phyloP scores from a whole-genome alignment of 2,797 vertebrate genomes.

The Cygnus olor region DNA sequence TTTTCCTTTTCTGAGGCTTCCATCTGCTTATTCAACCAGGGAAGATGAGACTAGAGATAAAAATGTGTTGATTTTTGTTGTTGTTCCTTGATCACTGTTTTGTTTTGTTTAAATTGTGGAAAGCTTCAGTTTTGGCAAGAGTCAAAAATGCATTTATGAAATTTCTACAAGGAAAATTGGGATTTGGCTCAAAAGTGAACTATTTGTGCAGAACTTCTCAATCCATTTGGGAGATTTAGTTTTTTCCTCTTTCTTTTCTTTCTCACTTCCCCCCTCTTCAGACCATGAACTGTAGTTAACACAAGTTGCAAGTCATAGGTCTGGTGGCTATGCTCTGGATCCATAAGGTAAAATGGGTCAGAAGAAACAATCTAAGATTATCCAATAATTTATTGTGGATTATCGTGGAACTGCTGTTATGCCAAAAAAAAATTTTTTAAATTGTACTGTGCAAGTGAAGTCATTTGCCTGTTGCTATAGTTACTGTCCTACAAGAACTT shows the following conservation, averaged over 20 bases:
- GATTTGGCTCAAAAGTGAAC: neutral
- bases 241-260: neutral
- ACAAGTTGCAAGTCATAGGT: neutral
- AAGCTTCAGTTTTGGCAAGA: neutral
- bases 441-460: neutral
- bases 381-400: neutral
- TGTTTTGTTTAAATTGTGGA: neutral
- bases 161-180: neutral
- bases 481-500: neutral
- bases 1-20: neutral
- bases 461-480: neutral
- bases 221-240: neutral
- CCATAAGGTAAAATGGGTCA: neutral
- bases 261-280: accelerated
- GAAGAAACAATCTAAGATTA: neutral
- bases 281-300: neutral
- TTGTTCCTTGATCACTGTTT: neutral
- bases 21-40: neutral
- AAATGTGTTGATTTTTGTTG: neutral
- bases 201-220: neutral
- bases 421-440: neutral
- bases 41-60: neutral
- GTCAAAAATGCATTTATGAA: neutral
- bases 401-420: neutral
- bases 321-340: neutral